Base-by-base conservation (phyloP, 2,797 vertebrate genomes). In the Xerus rutilus region DNA sequence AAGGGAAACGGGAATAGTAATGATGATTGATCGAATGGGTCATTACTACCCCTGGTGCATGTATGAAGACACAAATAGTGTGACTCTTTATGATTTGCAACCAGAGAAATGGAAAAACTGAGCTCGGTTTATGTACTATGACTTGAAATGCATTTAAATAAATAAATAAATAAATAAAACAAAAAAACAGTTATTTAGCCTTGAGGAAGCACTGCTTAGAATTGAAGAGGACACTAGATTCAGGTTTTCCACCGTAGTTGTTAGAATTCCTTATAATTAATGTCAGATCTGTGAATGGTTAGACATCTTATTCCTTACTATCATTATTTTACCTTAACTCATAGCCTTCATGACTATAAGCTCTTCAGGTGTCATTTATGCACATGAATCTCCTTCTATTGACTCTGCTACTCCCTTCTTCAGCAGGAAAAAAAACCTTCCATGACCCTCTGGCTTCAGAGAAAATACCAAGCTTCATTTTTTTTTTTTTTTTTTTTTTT, bases 231-330 rank as follows among this genome's bases (percentile, higher is more conserved):
- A 64, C 20, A 62, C 5, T 45, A 45, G 52, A 70, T 69, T 87
- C n/a, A n/a, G 35, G 62, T 62, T 86, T 96, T 84, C 84, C 35
- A 85, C 39, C n/a, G 67, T 14, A 45, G 39, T 72, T 59, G 28
- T 54, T 85, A 81, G 73, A 47, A 89, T 89, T 85, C 73, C 39
- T 73, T 91, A 43, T 54, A 85, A 95, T 93, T 78, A 88, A 25
- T 32, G 49, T 78, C 70, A 94, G 72, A 23, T 39, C 43, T 90
- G n/a, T 21, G 39, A 85, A 49, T 39, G 32, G 45, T 39, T 74
- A 69, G 67, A 94, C 65, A 78, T 87, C 59, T 69, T 43, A 59
- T 23, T 91, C 35, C 35, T 72, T 43, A 12, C 76, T 87, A n/a
- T 91, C 74, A 90, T 88, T 77, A 65, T 76, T 92, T 57, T 69